Evolutionary conservation across 2,113 vertebrate species (phyloP).

Genomic region (Chaetura pelagica): DNA sequence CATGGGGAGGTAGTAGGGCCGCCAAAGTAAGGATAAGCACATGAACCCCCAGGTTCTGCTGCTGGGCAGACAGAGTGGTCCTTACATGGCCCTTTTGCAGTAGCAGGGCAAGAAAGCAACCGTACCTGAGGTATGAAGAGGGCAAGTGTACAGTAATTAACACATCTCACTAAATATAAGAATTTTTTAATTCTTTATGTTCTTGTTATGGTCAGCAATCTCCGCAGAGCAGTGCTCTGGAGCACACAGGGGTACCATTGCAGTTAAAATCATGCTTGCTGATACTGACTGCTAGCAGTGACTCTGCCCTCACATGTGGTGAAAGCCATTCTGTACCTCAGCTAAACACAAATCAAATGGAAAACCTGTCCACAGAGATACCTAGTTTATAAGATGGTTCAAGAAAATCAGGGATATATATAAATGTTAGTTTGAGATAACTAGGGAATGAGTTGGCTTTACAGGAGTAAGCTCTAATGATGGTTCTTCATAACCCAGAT

Average conservation of each 20-base stretch:
- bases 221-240: too few relatives aligned
- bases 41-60: neutral
- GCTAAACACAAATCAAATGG: neutral
- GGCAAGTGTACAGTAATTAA: neutral
- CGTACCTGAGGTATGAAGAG: fast-evolving
- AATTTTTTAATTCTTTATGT: too few relatives aligned
- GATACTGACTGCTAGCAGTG: neutral
- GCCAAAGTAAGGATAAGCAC: neutral
- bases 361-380: fast-evolving
- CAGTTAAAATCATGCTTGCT: neutral
- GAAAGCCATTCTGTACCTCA: neutral
- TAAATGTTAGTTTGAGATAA: neutral
- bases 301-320: fast-evolving
- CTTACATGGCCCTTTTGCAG: fast-evolving
- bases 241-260: neutral
- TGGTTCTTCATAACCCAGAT: neutral
- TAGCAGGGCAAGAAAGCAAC: neutral
- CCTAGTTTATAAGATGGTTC: neutral
- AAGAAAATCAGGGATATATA: neutral
- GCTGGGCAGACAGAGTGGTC: neutral
- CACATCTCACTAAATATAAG: neutral
- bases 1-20: fast-evolving
- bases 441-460: neutral
- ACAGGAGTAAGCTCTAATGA: neutral
- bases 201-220: neutral